Evolutionary conservation across 2,888 invertebrate species (phyloP), one percentile per base, ranked within the genome.

Genomic region (Polyploca ridens): DNA sequence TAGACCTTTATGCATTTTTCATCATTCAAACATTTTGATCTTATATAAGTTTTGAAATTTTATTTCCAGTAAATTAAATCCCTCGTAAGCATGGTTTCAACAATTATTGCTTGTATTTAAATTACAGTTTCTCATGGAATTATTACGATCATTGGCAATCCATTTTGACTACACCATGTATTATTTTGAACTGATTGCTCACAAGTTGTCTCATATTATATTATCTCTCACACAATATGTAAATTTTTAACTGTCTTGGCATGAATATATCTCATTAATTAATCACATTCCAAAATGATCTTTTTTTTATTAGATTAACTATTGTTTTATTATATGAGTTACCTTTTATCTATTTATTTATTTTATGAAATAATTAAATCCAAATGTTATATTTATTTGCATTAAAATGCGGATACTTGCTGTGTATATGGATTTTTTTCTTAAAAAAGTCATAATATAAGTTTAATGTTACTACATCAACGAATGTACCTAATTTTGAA

Each of bases 221-320:
- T 76, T 46, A 69, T 73, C 72, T 75, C 77, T 75, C 64, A 76
- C 87, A 85, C 82, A 78, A 75, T 76, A 76, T 89, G 88, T 89
- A 87, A 83, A 86, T 86, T 88, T 68, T 83, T 82, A 79, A 81
- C 84, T 82, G 85, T 88, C 86, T 86, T 85, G 85, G 90, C 90
- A 90, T 90, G 90, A 85, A 86, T 86, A 85, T 81, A 79, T 19
- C 75, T 76, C 74, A 77, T 78, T 80, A 78, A 75, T 74, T 75
- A 77, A 63, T 74, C 75, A 66, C 72, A 74, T 71, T 73, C 76
- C 77, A 79, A 73, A 68, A 72, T 65, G 67, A 70, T 74, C 72
- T 64, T 67, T 64, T 69, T 67, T 69, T 71, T 62, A 59, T 79
- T 75, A 59, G 63, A 66, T 67, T 71, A 71, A 70, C 74, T 69